phyloP scores from a whole-genome alignment of 2,888 invertebrate species.

The Norana najaformis region DNA sequence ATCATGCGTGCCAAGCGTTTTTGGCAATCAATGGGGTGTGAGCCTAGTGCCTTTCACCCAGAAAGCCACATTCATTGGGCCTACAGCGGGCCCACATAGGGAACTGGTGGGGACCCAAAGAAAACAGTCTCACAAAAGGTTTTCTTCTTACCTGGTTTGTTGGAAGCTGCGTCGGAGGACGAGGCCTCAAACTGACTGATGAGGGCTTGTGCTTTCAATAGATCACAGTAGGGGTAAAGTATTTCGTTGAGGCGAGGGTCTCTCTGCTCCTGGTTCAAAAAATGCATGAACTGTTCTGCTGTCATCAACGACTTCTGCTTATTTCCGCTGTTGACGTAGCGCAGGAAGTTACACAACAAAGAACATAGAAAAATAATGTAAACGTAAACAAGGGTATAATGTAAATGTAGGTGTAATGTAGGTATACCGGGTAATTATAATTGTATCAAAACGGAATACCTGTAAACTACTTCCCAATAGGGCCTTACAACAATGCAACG shows the following conservation, averaged over 20 bases:
- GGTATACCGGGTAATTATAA: too few relatives aligned
- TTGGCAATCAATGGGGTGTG: not conserved
- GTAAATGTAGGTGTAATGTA: too few relatives aligned
- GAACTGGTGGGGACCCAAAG: too few relatives aligned
- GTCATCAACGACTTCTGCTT: slow-evolving; percentile 71
- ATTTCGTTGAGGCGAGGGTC: slow-evolving; percentile 96
- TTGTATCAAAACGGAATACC: too few relatives aligned
- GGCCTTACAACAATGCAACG: too few relatives aligned
- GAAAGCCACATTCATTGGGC: too few relatives aligned
- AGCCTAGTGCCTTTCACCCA: not conserved
- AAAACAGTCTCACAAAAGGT: not conserved
- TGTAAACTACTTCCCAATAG: too few relatives aligned
- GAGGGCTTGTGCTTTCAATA: slow-evolving; percentile 82
- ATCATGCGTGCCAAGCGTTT: not conserved
- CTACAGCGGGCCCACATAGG: too few relatives aligned
- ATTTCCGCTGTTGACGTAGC: not conserved
- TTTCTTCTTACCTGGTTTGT: not conserved
- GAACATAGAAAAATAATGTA: not conserved
- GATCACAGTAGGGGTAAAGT: slow-evolving; percentile 89
- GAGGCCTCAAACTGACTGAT: slow-evolving; percentile 86
- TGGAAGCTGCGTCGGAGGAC: not conserved
- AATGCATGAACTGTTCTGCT: slow-evolving; percentile 85
- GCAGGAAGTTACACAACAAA: not conserved
- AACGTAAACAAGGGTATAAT: too few relatives aligned
- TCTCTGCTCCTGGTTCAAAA: slow-evolving; percentile 88